These are phyloP conservation scores for Bradypodion pumilum DNA, from an alignment of 2,797 vertebrate species.

Conservation along the genomic window DNA sequence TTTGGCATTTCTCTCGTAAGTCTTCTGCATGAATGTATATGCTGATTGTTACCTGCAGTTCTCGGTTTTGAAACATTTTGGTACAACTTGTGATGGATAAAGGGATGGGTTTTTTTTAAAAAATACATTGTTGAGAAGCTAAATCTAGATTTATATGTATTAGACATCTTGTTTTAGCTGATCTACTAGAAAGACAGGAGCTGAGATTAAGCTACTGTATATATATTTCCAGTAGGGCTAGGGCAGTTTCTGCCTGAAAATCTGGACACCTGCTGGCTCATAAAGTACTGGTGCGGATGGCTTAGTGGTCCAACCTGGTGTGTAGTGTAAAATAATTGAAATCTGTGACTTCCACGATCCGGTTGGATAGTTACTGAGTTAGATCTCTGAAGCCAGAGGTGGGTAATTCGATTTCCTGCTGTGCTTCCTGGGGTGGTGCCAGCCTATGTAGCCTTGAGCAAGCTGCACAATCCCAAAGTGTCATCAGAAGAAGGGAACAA, in stretches of 20 bases:
- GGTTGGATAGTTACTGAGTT: no score
- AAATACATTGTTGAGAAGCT: neutral
- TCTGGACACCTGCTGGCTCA: neutral
- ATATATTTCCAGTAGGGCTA: neutral
- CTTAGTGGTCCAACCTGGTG: neutral
- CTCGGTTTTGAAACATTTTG: neutral
- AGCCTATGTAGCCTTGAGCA: no score
- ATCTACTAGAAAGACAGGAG: no score
- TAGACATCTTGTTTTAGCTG: neutral
- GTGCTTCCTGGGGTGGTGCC: no score
- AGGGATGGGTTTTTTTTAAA: neutral
- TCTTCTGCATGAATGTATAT: neutral
- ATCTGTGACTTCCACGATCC: no score
- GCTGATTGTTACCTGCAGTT: neutral
- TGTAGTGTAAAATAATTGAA: neutral
- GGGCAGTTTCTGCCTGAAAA: neutral
- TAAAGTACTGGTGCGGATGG: neutral
- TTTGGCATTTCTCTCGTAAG: neutral
- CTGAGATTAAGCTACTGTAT: no score
- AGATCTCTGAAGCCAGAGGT: no score
- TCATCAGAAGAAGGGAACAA: no score
- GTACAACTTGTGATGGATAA: neutral
- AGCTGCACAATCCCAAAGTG: no score
- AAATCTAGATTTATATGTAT: neutral
- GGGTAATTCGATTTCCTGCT: no score